These are phyloP conservation scores for Oreochromis aureus DNA, from an alignment of 2,113 vertebrate genomes.

Conservation along the genomic window DNA sequence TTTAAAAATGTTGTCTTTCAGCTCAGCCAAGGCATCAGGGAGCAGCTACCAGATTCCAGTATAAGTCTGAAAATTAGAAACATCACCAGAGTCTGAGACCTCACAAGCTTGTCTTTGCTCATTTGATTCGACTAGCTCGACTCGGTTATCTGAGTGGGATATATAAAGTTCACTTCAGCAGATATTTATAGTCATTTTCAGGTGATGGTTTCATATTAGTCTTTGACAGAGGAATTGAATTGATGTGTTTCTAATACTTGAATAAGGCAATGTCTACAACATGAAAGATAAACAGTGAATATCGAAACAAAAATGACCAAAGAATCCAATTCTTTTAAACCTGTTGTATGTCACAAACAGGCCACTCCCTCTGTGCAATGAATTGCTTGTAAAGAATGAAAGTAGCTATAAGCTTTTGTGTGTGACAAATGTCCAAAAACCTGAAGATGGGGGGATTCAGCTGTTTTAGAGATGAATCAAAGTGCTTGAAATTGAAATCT, in stretches of 20 bases:
- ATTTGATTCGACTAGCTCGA: neutral
- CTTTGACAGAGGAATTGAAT: neutral
- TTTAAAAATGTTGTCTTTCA: conserved; percentile 19
- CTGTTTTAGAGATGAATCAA: neutral
- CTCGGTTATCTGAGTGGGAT: neutral
- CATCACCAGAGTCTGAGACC: conserved; percentile 24
- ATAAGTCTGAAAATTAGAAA: conserved; percentile 10
- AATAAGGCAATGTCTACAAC: neutral
- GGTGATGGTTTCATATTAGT: neutral
- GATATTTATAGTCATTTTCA: neutral
- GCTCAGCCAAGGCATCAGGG: neutral
- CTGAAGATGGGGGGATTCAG: neutral
- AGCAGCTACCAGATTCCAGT: fast-evolving
- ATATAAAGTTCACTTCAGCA: neutral
- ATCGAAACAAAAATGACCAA: neutral
- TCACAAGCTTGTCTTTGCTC: neutral
- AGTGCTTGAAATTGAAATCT: neutral
- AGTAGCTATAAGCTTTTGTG: neutral
- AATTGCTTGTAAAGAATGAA: neutral
- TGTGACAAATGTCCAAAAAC: neutral
- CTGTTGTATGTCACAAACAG: neutral
- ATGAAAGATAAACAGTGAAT: neutral
- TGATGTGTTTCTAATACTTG: neutral
- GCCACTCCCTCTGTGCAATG: neutral
- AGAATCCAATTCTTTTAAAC: neutral